phyloP scores from a whole-genome alignment of 2,113 vertebrate genomes.

The Myotis davidii region DNA sequence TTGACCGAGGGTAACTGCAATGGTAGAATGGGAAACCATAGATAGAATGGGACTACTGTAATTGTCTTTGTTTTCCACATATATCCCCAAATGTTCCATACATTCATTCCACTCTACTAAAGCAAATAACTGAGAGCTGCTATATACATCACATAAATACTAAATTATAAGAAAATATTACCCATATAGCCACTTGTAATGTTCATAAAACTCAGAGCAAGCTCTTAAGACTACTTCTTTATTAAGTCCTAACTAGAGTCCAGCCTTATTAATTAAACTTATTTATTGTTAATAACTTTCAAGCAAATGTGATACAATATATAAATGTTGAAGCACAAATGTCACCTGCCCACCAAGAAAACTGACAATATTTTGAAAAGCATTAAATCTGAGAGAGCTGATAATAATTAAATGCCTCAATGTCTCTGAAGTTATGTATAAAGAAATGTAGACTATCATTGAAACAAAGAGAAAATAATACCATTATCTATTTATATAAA shows the following conservation, averaged over 20 bases:
- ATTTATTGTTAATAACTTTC: constrained; percentile 12
- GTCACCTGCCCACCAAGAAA: neutral
- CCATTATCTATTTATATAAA: too few relatives aligned
- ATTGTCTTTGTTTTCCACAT: neutral
- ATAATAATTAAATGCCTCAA: neutral
- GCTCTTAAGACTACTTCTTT: neutral
- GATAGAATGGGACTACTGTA: neutral
- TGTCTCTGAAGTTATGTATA: neutral
- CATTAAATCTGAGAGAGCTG: neutral
- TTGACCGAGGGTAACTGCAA: neutral
- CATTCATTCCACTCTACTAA: neutral
- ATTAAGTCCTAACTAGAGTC: neutral
- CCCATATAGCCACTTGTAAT: neutral
- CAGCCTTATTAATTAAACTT: constrained; percentile 28
- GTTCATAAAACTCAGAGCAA: neutral
- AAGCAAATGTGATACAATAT: constrained; percentile 11
- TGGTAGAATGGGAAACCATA: neutral
- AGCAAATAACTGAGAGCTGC: neutral
- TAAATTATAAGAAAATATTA: constrained; percentile 14
- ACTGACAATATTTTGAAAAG: neutral
- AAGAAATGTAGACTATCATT: neutral
- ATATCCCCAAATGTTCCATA: neutral
- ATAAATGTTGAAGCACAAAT: neutral
- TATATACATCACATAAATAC: neutral
- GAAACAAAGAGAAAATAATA: neutral